Percentiles rank a stretch among this genome's conserved stretches.
These are phyloP conservation scores for Nothocercus julius DNA, from an alignment of 2,113 vertebrate species.

Conservation along the genomic window DNA sequence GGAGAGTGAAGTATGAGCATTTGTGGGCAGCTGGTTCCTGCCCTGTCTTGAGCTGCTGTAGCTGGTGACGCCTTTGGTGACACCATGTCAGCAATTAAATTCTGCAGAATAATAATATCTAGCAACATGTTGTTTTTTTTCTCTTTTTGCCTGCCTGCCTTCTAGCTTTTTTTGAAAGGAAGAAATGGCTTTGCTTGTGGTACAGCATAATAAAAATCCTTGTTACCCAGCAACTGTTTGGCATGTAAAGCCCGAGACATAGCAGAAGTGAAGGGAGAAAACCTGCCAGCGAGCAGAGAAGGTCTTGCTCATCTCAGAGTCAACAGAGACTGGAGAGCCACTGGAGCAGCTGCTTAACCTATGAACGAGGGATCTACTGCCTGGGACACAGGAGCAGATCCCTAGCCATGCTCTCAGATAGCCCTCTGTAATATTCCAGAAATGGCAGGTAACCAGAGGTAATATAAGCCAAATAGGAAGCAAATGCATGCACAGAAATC, in stretches of 20 bases:
- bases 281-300: neutral
- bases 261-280: neutral
- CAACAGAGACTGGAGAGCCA: neutral
- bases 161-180: conserved; percentile 3
- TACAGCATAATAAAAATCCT: neutral
- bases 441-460: neutral
- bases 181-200: neutral
- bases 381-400: accelerated
- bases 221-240: neutral
- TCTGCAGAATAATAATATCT: neutral
- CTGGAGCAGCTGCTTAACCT: neutral
- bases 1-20: accelerated
- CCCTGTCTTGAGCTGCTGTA: neutral
- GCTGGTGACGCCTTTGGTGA: neutral
- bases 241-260: neutral
- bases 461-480: neutral
- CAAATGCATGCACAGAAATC: neutral
- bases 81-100: neutral
- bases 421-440: neutral
- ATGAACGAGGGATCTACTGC: neutral
- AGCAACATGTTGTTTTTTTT: neutral
- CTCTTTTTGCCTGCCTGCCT: neutral
- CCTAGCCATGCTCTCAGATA: neutral
- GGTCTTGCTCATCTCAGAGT: neutral
- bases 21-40: neutral